Conservation (phyloP, 2,113 vertebrate species). For the Zootoca vivipara region DNA sequence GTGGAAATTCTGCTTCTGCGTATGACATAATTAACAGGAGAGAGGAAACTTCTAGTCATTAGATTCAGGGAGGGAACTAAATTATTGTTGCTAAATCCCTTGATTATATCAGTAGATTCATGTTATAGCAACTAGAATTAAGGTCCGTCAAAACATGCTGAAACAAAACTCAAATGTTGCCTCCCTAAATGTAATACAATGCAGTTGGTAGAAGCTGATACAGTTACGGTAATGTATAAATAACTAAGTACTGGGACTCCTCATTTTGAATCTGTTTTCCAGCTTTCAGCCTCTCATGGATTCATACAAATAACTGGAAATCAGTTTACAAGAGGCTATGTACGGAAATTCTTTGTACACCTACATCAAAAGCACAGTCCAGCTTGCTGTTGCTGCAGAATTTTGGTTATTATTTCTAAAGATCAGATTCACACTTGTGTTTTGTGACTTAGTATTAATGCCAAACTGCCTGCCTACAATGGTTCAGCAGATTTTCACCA, state of each 20-base stretch:
- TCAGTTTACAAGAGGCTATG: neutral
- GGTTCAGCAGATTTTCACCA: neutral
- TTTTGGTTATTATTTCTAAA: neutral
- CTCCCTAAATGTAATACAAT: neutral
- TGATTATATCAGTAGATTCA: neutral
- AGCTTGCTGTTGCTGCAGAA: neutral
- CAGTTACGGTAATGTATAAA: neutral
- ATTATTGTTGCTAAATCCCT: neutral
- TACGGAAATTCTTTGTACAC: neutral
- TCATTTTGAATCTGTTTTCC: neutral
- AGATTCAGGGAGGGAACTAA: neutral
- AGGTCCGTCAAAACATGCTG: neutral
- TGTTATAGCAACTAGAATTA: neutral
- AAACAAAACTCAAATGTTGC: neutral
- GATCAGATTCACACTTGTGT: neutral
- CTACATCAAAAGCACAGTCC: neutral
- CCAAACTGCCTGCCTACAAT: neutral
- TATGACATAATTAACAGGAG: neutral
- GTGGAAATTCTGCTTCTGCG: neutral
- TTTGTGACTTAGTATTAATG: neutral
- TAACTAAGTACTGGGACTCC: neutral
- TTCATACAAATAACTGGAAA: neutral
- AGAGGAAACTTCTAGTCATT: neutral
- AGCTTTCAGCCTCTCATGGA: neutral
- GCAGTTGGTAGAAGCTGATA: neutral